Evolutionary conservation across 2,113 vertebrate genomes (phyloP).

Genomic region (Triplophysa tibetana): DNA sequence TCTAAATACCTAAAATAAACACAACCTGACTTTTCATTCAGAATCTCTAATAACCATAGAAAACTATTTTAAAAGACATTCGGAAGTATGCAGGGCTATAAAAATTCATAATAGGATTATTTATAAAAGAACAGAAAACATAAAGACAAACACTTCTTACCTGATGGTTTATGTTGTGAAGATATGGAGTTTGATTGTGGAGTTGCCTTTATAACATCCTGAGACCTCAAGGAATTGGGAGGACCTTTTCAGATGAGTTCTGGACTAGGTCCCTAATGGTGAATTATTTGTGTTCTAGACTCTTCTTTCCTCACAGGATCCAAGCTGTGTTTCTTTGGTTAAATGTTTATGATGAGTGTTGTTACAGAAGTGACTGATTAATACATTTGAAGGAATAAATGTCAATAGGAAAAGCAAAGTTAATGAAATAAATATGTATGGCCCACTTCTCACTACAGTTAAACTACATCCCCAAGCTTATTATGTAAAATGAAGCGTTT

Average conservation of each 20-base stretch:
- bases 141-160: constrained; percentile 12
- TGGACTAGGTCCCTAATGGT: constrained; percentile 42
- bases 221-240: constrained; percentile 55
- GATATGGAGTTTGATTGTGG: neutral
- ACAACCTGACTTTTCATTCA: neutral
- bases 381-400: neutral
- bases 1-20: no score
- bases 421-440: no score
- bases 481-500: no score
- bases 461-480: no score
- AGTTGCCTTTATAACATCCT: constrained; percentile 60
- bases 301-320: constrained; percentile 33
- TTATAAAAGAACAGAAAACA: neutral
- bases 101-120: neutral
- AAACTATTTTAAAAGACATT: neutral
- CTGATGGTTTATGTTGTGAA: neutral
- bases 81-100: neutral
- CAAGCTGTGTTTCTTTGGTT: neutral
- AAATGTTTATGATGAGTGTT: neutral
- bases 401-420: neutral
- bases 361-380: neutral
- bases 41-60: neutral
- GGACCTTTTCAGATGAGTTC: constrained; percentile 54
- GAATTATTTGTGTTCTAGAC: constrained; percentile 27
- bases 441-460: no score